These are phyloP conservation scores for Cyprinella venusta DNA, from an alignment of 2,797 vertebrate genomes.

Conservation along the genomic window DNA sequence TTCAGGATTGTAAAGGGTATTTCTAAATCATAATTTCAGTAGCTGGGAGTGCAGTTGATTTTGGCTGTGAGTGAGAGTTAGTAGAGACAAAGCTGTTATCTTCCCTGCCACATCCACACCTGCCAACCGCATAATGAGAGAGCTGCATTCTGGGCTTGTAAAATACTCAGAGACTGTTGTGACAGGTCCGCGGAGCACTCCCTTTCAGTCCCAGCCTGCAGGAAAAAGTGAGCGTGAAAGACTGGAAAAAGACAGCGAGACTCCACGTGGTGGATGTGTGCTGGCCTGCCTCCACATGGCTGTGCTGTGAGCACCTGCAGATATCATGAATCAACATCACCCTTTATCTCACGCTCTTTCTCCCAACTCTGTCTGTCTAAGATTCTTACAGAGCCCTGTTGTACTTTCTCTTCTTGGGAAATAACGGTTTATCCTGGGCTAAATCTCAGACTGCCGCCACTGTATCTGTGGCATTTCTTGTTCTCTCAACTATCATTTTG, in stretches of 20 bases:
- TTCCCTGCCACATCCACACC: slow-evolving; percentile 61
- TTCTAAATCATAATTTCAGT: slow-evolving; percentile 23
- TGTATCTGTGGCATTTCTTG: slow-evolving; percentile 33
- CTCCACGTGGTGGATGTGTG: slow-evolving; percentile 63
- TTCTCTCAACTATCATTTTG: slow-evolving; percentile 39
- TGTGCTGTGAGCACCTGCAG: slow-evolving; percentile 61
- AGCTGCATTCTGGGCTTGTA: slow-evolving; percentile 47
- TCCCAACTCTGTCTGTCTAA: slow-evolving; percentile 41
- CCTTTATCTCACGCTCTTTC: slow-evolving; percentile 28
- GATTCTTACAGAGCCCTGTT: slow-evolving; percentile 1
- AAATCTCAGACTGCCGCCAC: slow-evolving; percentile 45
- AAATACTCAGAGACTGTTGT: slow-evolving; percentile 59
- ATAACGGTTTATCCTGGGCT: slow-evolving; percentile 43
- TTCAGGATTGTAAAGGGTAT: background rate
- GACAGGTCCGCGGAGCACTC: slow-evolving; percentile 59
- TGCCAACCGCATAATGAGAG: slow-evolving; percentile 57
- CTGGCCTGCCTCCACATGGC: slow-evolving; percentile 58
- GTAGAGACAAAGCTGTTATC: slow-evolving; percentile 69
- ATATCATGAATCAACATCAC: slow-evolving; percentile 48
- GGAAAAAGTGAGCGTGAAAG: slow-evolving; percentile 21
- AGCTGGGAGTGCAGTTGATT: slow-evolving; percentile 18
- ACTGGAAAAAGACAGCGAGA: slow-evolving; percentile 41
- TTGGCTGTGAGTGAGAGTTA: slow-evolving; percentile 54
- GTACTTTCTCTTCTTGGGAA: slow-evolving; percentile 23
- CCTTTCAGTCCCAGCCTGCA: slow-evolving; percentile 36